These are phyloP conservation scores for Valencia hispanica DNA, from an alignment of 2,797 vertebrate species.

Conservation along the genomic window DNA sequence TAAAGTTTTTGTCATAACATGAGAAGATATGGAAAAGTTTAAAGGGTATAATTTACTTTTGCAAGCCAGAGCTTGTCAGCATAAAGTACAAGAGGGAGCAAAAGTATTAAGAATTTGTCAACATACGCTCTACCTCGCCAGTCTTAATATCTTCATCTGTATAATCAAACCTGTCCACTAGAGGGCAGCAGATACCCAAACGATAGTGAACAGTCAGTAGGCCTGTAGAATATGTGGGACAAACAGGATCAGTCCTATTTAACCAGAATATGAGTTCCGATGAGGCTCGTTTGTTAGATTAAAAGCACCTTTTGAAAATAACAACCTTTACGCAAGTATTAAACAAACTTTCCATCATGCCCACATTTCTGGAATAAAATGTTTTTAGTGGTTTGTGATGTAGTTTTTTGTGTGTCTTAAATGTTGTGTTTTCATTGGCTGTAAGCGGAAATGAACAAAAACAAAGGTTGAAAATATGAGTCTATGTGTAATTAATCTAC, in stretches of 20 bases:
- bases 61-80: not conserved
- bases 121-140: no score
- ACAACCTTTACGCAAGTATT: not conserved
- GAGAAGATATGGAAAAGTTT: not conserved
- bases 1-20: not conserved
- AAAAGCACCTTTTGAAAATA: not conserved
- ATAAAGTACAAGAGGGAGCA: not conserved
- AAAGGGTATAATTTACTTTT: not conserved
- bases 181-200: constrained; percentile 50
- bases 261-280: not conserved
- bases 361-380: not conserved
- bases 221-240: not conserved
- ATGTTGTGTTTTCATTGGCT: not conserved
- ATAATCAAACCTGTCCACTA: constrained; percentile 34
- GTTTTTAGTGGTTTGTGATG: not conserved
- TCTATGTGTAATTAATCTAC: not conserved
- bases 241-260: not conserved
- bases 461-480: not conserved
- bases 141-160: no score
- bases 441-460: not conserved
- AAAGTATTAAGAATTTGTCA: not conserved
- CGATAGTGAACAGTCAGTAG: constrained; percentile 9
- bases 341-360: not conserved
- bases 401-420: not conserved
- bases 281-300: not conserved